Percentiles rank a stretch among this genome's conserved stretches.
These are phyloP conservation scores for Ptyas mucosa DNA, from an alignment of 2,113 vertebrate species.

Conservation along the genomic window DNA sequence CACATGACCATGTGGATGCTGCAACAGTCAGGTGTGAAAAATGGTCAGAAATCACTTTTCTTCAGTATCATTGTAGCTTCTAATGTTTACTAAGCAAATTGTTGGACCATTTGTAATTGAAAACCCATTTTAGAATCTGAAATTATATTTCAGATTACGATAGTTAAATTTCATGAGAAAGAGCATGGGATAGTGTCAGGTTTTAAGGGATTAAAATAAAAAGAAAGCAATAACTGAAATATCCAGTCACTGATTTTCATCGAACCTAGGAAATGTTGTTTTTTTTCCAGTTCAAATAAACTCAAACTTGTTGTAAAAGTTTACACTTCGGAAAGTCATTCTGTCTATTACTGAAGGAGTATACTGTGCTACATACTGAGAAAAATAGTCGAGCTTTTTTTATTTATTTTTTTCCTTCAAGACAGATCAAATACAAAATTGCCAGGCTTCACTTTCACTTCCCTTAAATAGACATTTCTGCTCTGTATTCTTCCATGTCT, in stretches of 20 bases:
- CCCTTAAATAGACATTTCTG: constrained; percentile 20
- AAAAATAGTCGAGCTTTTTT: constrained; percentile 6
- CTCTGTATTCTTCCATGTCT: not conserved
- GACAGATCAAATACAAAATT: constrained; percentile 23
- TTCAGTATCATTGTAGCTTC: not conserved
- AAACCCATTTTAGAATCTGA: constrained; percentile 19
- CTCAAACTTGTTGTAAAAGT: constrained; percentile 47
- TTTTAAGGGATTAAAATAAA: constrained; percentile 53
- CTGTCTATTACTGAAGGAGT: not conserved
- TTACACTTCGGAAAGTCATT: constrained; percentile 43
- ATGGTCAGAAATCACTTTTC: too few relatives aligned
- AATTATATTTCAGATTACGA: constrained; percentile 17
- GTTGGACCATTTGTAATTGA: not conserved
- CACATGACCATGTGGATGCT: not conserved
- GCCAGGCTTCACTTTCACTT: constrained; percentile 25
- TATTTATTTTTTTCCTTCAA: not conserved
- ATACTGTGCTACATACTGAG: not conserved
- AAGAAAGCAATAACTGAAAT: constrained; percentile 45
- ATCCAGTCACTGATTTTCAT: constrained; percentile 53
- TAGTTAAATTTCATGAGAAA: constrained; percentile 36
- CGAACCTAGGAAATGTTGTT: constrained; percentile 42
- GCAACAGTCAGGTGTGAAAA: not conserved
- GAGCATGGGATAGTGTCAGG: constrained; percentile 46
- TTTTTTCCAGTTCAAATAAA: constrained; percentile 50
- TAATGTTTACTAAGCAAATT: not conserved